Evolutionary conservation across 1,140 invertebrate species (phyloP).

Genomic region (fruit fly (Drosophila melanogaster)): DNA sequence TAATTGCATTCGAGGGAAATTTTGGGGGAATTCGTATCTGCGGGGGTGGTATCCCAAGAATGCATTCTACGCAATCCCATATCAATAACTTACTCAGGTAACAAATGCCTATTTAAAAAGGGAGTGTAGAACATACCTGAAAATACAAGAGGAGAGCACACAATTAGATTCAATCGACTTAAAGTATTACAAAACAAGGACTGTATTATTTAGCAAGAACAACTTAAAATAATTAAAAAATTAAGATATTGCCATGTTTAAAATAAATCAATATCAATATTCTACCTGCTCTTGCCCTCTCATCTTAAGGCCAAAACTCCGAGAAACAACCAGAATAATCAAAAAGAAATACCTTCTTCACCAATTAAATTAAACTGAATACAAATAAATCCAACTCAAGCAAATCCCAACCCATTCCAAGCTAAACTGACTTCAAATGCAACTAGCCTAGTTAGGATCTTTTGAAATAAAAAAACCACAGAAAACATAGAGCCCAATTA

Average conservation of each 20-base stretch:
- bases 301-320: too few relatives aligned
- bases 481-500: conserved; percentile 34
- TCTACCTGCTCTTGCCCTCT: too few relatives aligned
- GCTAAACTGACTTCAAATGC: conserved; percentile 23
- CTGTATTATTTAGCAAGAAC: too few relatives aligned
- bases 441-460: conserved; percentile 35
- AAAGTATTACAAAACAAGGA: too few relatives aligned
- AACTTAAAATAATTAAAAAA: too few relatives aligned
- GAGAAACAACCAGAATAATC: neutral
- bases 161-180: too few relatives aligned
- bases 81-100: conserved; percentile 55
- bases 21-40: neutral
- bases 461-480: neutral
- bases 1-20: conserved; percentile 38
- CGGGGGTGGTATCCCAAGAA: neutral
- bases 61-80: conserved; percentile 12
- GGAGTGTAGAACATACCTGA: conserved; percentile 48
- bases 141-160: conserved; percentile 11
- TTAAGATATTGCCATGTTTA: too few relatives aligned
- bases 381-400: conserved; percentile 3
- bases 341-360: neutral
- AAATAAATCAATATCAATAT: too few relatives aligned
- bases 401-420: neutral
- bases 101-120: neutral
- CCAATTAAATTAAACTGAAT: conserved; percentile 28